A percentile compares a stretch with the other conserved stretches of the same genome.
Conservation (phyloP, 2,797 vertebrate genomes). For the Sorex maritimensis region DNA sequence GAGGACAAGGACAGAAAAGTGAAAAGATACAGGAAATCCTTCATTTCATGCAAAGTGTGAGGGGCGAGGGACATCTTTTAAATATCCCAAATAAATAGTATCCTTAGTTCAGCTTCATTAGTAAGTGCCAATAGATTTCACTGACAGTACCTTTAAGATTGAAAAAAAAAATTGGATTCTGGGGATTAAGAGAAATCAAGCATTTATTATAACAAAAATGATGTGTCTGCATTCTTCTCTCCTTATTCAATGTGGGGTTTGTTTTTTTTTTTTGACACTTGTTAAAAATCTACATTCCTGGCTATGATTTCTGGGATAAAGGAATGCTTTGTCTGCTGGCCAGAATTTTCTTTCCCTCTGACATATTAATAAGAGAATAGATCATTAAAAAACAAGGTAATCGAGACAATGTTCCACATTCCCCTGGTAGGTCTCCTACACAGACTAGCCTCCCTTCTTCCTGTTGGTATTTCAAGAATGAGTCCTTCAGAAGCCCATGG, state of each 20-base stretch:
- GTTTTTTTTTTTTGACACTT: slow-evolving; percentile 43
- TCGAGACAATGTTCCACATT: slow-evolving; percentile 53
- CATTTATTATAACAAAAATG: slow-evolving; percentile 35
- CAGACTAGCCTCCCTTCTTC: slow-evolving; percentile 1
- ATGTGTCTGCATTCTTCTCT: slow-evolving; percentile 46
- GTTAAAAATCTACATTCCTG: slow-evolving; percentile 66
- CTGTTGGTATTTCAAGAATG: neutral
- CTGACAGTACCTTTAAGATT: slow-evolving; percentile 15
- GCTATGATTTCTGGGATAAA: slow-evolving; percentile 56
- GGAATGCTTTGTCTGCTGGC: slow-evolving; percentile 61
- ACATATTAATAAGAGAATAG: slow-evolving; percentile 69
- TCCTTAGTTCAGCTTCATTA: neutral
- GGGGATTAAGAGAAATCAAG: slow-evolving; percentile 64
- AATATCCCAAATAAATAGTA: slow-evolving; percentile 48
- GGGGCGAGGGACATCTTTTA: slow-evolving; percentile 1
- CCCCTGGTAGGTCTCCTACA: neutral
- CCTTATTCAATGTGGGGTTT: slow-evolving; percentile 45
- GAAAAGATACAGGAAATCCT: neutral
- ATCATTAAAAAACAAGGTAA: slow-evolving; percentile 62
- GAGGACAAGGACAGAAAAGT: neutral
- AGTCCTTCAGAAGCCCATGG: neutral
- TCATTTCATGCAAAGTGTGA: slow-evolving; percentile 25
- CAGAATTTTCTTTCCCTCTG: slow-evolving; percentile 39
- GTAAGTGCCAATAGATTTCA: neutral
- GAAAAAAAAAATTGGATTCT: slow-evolving; percentile 50